Evolutionary conservation across 2,113 vertebrate species (phyloP), one percentile per base, ranked within the genome.

Genomic region (Caretta caretta): DNA sequence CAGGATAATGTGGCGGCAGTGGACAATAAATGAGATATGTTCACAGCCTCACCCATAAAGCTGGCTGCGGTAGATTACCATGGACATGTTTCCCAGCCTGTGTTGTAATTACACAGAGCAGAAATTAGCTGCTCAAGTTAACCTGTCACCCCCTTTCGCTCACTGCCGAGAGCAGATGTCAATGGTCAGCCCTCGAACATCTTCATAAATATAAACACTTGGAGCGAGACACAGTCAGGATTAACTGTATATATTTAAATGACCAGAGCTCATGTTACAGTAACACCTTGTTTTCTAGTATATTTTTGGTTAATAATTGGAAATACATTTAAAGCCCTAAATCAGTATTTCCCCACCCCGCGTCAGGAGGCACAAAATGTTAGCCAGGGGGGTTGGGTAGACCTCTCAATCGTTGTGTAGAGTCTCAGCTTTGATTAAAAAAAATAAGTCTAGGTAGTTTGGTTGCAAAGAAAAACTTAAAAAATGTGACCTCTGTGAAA

Each of bases 1-100:
- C 25, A 11, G 11, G 25, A 25, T 27, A 11, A 79, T 59, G 24
- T 59, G 24, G 76, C 49, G 53, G 53, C 53, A 79, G 86, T 10
- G 78, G 86, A 38, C 56, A 57, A 88, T 16, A 19, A 65, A 88
- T 51, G 29, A 80, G 56, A 49, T 14, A 9, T 29, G 62, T 20
- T 79, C 54, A 35, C 54, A 24, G 31, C 24, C 76, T 65, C 42
- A 24, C 27, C 48, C 56, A 31, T 20, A 54, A 82, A 86, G 49
- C 79, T n/a, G 53, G 49, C 84, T 0, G 0, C 13, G 10, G 54
- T 46, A 46, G 3, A 57, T 59, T 50, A 83, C 51, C 0, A 0
- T 35, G 46, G 69, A 24, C 56, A 24, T 25, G 10, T 13, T 78
- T 46, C 82, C 27, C 62, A 56, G 87, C 65, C 1, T 1, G 35